A percentile compares a stretch with the other conserved stretches of the same genome.
These are phyloP conservation scores for Pseudomugil tenellus DNA, from an alignment of 2,797 vertebrate genomes.

Conservation along the genomic window DNA sequence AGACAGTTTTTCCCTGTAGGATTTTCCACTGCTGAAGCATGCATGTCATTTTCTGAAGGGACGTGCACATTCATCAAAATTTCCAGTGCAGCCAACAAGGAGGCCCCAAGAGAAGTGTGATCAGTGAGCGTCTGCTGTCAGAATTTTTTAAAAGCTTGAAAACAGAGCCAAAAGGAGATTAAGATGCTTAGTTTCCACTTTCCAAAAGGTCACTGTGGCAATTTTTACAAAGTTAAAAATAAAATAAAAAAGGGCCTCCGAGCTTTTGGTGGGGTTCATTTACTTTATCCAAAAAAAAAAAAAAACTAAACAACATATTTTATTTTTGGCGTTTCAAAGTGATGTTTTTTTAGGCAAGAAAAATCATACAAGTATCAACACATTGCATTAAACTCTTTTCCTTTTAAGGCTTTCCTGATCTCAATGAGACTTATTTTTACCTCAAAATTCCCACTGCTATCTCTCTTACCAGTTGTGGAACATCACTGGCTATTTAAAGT, in stretches of 20 bases:
- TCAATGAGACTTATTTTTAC: background rate
- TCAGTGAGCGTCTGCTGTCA: background rate
- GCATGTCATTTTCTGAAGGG: background rate
- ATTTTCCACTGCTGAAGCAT: background rate
- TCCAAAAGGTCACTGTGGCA: background rate
- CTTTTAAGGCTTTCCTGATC: background rate
- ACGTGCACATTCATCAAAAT: background rate
- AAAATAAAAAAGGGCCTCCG: background rate
- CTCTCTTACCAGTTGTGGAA: background rate
- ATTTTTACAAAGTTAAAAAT: background rate
- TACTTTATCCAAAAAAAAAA: background rate
- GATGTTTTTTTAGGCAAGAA: background rate
- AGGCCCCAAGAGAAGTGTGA: background rate
- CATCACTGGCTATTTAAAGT: background rate
- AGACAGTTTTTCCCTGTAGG: background rate
- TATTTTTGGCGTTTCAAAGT: background rate
- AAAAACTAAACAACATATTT: background rate
- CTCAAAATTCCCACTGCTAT: background rate
- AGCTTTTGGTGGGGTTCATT: background rate
- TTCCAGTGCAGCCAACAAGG: background rate
- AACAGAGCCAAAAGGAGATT: background rate
- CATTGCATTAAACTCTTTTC: background rate
- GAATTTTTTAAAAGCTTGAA: conserved; percentile 5
- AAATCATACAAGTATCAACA: background rate
- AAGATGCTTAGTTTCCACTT: background rate